These are phyloP conservation scores for Creontiades dilutus DNA, from an alignment of 2,888 invertebrate species.

Conservation along the genomic window DNA sequence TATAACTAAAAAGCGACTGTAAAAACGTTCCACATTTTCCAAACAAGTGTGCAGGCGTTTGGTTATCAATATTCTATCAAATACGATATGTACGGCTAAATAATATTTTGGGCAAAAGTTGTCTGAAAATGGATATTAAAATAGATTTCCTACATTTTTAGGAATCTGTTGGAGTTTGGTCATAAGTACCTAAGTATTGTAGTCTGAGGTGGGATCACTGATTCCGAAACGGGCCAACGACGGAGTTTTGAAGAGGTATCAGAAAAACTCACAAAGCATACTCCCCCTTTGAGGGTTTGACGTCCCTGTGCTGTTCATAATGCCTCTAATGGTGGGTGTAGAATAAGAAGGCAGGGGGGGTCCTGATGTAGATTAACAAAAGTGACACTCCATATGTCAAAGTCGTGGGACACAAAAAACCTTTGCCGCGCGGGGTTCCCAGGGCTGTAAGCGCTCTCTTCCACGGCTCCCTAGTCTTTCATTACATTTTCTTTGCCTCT, in stretches of 20 bases:
- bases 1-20: too few species aligned
- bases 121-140: too few species aligned
- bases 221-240: too few species aligned
- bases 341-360: conserved; percentile 9
- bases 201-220: too few species aligned
- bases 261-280: background rate
- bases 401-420: conserved; percentile 39
- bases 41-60: too few species aligned
- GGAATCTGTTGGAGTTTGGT: too few species aligned
- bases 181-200: too few species aligned
- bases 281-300: background rate
- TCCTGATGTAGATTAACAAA: conserved; percentile 51
- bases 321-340: conserved; percentile 40
- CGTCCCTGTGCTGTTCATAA: conserved; percentile 20
- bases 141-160: too few species aligned
- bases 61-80: too few species aligned
- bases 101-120: too few species aligned
- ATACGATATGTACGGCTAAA: too few species aligned
- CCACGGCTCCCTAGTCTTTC: conserved; percentile 2
- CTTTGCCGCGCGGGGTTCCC: conserved; percentile 10
- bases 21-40: too few species aligned
- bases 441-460: conserved; percentile 17
- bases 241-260: background rate
- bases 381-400: conserved; percentile 60
- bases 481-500: conserved; percentile 31